Base-by-base conservation (phyloP, 1,140 invertebrate genomes). In the honey bee (Apis mellifera) region DNA sequence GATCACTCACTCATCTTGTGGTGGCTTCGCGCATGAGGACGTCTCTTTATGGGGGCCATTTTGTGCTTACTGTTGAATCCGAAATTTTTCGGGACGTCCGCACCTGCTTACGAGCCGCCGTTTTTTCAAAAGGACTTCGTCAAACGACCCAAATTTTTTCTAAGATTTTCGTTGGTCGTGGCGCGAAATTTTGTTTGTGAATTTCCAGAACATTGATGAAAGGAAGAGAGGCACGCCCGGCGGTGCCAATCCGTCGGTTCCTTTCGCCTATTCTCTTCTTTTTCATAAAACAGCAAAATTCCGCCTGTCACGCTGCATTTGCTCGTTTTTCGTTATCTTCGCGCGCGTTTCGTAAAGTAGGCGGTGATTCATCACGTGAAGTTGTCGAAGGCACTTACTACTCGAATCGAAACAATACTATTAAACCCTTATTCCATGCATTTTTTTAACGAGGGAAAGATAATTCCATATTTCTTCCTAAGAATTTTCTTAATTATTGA, bases 141-240 rank as follows among this genome's bases (percentile, higher is more conserved):
- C 3, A 57, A 32, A 65, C 62, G n/a, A 32, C 50, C 19, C 21
- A 9, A n/a, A 55, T 72, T 77, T 79, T 42, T 75, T 17, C 19
- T 52, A 42, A 21, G 50, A 71, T 54, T 65, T 55, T n/a, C 19
- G 15, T 75, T 32, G 69, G 59, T 74, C 65, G 66, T 82, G 85
- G 74, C 23, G 60, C 68, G 60, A 74, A 90, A 89, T 88, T 82
- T 89, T 80, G 78, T 72, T 62, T 65, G 15, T 26, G 23, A 74
- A 65, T 78, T 78, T 85, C 76, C 72, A 55, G 73, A 50, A 87
- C 65, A 72, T 82, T 75, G 65, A 83, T 66, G 26, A 79, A 79
- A 82, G 68, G 54, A 79, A 81, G 62, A 57, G 72, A 50, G 54
- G 42, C 62, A 70, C 15, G 83, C 59, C 59, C 54, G 54, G 48